A percentile compares a stretch with the other conserved stretches of the same genome.
These are phyloP conservation scores for Adelphocoris suturalis DNA, from an alignment of 2,888 invertebrate species.

Conservation along the genomic window DNA sequence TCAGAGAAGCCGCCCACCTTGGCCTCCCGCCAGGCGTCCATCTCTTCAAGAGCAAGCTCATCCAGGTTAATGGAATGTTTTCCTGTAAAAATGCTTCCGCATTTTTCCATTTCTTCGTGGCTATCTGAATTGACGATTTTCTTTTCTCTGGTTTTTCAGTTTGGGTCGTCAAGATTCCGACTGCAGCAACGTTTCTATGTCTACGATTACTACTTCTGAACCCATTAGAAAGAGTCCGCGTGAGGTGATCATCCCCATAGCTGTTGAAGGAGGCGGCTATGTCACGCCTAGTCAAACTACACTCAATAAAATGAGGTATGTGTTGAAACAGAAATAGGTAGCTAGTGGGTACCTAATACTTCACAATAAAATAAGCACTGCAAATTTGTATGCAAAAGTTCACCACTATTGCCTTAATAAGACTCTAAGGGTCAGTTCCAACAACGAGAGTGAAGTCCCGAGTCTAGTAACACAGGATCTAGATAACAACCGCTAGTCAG, in stretches of 20 bases:
- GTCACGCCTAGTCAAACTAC: conserved; percentile 88
- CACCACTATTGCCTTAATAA: too few relatives aligned
- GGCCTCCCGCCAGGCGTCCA: conserved; percentile 66
- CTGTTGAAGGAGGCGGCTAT: conserved; percentile 93
- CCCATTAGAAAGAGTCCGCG: conserved; percentile 93
- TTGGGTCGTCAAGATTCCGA: conserved; percentile 75
- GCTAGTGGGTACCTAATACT: too few relatives aligned
- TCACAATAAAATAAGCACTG: too few relatives aligned
- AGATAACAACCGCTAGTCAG: too few relatives aligned
- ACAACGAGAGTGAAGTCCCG: too few relatives aligned
- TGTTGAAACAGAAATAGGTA: too few relatives aligned
- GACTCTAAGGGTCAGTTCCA: too few relatives aligned
- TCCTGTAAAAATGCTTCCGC: too few relatives aligned
- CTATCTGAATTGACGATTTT: not conserved
- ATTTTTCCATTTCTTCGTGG: too few relatives aligned
- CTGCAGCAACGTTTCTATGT: conserved; percentile 76
- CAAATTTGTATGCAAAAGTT: too few relatives aligned
- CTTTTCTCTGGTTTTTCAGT: not conserved
- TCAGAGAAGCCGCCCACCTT: conserved; percentile 66
- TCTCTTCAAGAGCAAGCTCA: conserved; percentile 70
- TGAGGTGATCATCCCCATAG: conserved; percentile 96
- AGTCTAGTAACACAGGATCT: too few relatives aligned
- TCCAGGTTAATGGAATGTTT: conserved; percentile 27
- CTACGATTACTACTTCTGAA: conserved; percentile 79
- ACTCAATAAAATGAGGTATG: conserved; percentile 78